Base-by-base conservation (phyloP, 1,140 invertebrate species). In the Hypothenemus hampei region DNA sequence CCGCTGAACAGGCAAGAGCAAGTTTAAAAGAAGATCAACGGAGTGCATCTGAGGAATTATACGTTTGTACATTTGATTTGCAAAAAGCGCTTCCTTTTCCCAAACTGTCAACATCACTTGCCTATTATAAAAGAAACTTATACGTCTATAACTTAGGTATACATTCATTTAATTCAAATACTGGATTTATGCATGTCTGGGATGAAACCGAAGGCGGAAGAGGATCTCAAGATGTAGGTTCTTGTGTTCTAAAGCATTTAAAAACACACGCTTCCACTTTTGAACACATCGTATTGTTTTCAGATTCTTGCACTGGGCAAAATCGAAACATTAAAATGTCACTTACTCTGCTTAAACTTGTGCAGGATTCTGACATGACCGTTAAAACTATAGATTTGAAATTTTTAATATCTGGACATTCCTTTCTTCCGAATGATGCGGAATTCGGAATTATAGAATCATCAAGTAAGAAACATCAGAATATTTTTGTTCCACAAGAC, bases 161-260 rank as follows among this genome's bases (percentile, higher is more conserved):
- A 24, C 49, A 52, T 26, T 49, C 13, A 22, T 44, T 52, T 20
- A 29, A 46, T 13, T 43, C 36, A 22, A 19, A 48, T 22, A 48
- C 45, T 33, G 20, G n/a, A 11, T 41, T 13, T 20, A 54, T 55
- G 51, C 16, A 47, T 19, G 13, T 55, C 5, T 55, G 51, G 44
- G 36, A 59, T 48, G 45, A 43, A 31, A 24, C 22, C 7, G 23
- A 43, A 18, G 45, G 24, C 1, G 15, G 16, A 4, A 7, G 58
- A 43, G 50, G 59, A 19, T 53, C 56, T n/a, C 53, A 57, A 47
- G 53, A 60, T 3, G 41, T 60, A 24, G 39, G 24, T 19, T 7
- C 52, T 13, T 59, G 51, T 39, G n/a, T 56, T 1, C 5, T 50
- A 4, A 56, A 60, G 26, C 47, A 57, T 21, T 16, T 60, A 18